Conservation (phyloP, 2,888 invertebrate species). For the Cistogaster globosa region DNA sequence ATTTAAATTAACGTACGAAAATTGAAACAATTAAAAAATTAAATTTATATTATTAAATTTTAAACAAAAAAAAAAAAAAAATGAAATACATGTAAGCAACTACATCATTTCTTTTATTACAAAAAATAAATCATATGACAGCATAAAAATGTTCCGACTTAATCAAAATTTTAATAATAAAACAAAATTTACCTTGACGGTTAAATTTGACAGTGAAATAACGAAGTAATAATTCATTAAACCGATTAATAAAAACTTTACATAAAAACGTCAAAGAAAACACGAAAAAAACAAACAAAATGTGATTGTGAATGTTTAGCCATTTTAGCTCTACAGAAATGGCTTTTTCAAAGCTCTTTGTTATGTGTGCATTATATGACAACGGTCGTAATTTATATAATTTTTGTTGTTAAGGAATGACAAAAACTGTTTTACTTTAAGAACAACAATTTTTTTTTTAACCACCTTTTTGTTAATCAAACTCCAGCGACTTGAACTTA, state of each 20-base stretch:
- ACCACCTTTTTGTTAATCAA: constrained; percentile 64
- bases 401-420: constrained; percentile 44
- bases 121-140: not conserved
- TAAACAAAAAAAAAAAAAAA: too few species aligned
- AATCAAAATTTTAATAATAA: constrained; percentile 3
- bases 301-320: not conserved
- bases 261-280: constrained; percentile 22
- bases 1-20: too few species aligned
- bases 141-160: not conserved
- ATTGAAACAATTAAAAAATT: too few species aligned
- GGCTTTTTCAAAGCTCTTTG: not conserved
- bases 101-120: constrained; percentile 1
- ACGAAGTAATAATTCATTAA: constrained; percentile 40
- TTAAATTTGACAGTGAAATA: constrained; percentile 47
- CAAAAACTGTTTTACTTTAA: constrained; percentile 27
- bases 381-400: constrained; percentile 53
- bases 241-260: constrained; percentile 14
- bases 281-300: constrained; percentile 14
- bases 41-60: too few species aligned
- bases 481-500: constrained; percentile 24
- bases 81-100: not conserved
- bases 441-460: constrained; percentile 32
- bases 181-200: constrained; percentile 33
- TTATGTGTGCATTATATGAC: constrained; percentile 21
- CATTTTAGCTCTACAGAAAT: constrained; percentile 1